Percentiles rank a stretch among this genome's conserved stretches.
These are phyloP conservation scores for Drosophila sordidapex DNA, from an alignment of 2,888 invertebrate species.

Conservation along the genomic window DNA sequence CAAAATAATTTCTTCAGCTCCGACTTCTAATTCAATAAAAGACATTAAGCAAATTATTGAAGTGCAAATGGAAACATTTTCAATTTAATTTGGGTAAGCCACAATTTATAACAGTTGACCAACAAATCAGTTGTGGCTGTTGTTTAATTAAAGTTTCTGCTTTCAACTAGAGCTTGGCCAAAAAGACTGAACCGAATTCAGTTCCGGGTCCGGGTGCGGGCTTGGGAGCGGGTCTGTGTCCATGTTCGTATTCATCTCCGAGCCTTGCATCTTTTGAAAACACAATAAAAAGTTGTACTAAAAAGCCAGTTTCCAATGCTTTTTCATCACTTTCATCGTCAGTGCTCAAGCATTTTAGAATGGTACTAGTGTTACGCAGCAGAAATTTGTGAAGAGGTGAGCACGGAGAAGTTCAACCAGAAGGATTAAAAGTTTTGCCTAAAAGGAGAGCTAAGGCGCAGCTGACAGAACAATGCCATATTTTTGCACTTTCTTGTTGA, in stretches of 20 bases:
- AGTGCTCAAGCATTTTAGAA: constrained; percentile 21
- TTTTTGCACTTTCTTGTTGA: constrained; percentile 30
- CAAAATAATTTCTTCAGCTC: neutral
- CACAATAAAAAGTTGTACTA: constrained; percentile 61
- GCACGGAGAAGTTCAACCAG: constrained; percentile 59
- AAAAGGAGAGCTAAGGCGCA: constrained; percentile 52
- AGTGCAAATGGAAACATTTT: constrained; percentile 34
- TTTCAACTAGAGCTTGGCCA: constrained; percentile 22
- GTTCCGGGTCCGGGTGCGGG: neutral
- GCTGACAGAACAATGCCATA: constrained; percentile 55
- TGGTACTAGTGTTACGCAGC: neutral
- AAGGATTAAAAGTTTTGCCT: constrained; percentile 72
- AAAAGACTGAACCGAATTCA: neutral
- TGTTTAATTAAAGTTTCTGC: constrained; percentile 48
- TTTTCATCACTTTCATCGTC: constrained; percentile 64
- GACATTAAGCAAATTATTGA: constrained; percentile 9
- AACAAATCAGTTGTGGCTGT: constrained; percentile 27
- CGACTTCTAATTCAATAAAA: constrained; percentile 15
- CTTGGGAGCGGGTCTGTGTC: neutral
- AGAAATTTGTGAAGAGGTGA: constrained; percentile 9
- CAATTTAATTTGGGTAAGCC: constrained; percentile 33
- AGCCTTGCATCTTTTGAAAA: constrained; percentile 27
- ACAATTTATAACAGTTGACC: constrained; percentile 18
- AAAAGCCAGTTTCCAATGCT: constrained; percentile 1
- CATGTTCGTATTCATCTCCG: neutral